Conservation (phyloP, 2,888 invertebrate genomes). For the Andrena bicolor region DNA sequence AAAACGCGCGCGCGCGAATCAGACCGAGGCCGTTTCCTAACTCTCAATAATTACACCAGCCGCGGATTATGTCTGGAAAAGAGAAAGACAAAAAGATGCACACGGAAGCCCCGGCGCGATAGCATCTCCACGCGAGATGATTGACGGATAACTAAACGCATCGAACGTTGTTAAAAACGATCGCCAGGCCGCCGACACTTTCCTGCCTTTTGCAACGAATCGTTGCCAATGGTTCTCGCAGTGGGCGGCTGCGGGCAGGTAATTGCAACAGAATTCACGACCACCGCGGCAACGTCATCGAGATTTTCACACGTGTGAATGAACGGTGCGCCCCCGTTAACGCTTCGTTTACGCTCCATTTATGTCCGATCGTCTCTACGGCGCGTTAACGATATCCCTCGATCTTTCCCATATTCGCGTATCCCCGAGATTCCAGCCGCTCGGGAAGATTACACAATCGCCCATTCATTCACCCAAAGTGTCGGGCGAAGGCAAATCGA, state of each 20-base stretch:
- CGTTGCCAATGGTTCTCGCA: conserved; percentile 64
- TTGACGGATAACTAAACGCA: conserved; percentile 43
- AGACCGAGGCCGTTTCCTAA: conserved; percentile 62
- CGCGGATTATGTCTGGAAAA: conserved; percentile 28
- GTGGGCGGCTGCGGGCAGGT: conserved; percentile 64
- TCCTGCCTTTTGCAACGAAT: conserved; percentile 70
- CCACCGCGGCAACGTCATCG: conserved; percentile 35
- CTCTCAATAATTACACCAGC: conserved; percentile 50
- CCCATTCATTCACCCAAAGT: background rate
- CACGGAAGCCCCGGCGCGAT: conserved; percentile 16
- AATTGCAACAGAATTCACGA: conserved; percentile 64
- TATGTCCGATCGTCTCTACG: background rate
- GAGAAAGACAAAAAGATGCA: background rate
- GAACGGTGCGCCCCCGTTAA: conserved; percentile 34
- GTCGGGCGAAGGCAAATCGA: background rate
- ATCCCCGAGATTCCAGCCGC: no score
- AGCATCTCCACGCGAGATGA: conserved; percentile 36
- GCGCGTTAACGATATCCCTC: background rate
- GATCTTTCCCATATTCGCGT: no score
- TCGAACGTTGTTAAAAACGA: conserved; percentile 31
- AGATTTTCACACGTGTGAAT: conserved; percentile 50
- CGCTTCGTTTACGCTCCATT: background rate
- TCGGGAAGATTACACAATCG: no score
- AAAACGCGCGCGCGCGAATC: conserved; percentile 51
- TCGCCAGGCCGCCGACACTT: conserved; percentile 66